phyloP scores from a whole-genome alignment of 2,888 invertebrate species.

The Ernsta delagoae region DNA sequence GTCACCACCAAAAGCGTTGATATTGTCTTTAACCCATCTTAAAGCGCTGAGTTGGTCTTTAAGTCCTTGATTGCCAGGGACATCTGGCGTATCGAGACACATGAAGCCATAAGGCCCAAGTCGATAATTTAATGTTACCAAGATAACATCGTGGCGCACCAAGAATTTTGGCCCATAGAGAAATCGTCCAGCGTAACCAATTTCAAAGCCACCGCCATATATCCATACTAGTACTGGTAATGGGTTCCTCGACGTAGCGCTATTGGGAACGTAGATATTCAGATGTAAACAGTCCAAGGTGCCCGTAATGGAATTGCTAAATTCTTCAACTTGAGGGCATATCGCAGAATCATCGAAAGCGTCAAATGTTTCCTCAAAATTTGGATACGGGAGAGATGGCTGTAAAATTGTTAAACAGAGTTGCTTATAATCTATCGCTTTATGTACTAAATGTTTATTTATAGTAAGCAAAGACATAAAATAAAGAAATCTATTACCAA shows the following conservation, averaged over 20 bases:
- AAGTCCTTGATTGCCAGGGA: conserved; percentile 49
- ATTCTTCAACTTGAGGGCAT: conserved; percentile 50
- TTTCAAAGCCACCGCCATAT: conserved; percentile 61
- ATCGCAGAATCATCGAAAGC: conserved; percentile 46
- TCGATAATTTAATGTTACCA: conserved; percentile 70
- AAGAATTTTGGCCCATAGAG: conserved; percentile 54
- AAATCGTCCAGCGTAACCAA: conserved; percentile 55
- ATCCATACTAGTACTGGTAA: conserved; percentile 66
- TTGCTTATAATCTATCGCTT: no score
- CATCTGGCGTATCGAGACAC: conserved; percentile 57
- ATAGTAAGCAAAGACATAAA: no score
- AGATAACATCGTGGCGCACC: conserved; percentile 51
- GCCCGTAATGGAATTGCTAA: conserved; percentile 52
- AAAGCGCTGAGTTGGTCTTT: conserved; percentile 51
- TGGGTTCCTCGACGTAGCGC: conserved; percentile 39
- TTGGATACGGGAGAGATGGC: conserved; percentile 40
- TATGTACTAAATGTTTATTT: no score
- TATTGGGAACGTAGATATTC: conserved; percentile 83
- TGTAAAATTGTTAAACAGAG: conserved; percentile 23
- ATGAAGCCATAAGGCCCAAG: conserved; percentile 52
- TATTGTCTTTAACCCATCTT: conserved; percentile 50
- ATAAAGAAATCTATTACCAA: no score
- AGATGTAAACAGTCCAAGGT: conserved; percentile 83
- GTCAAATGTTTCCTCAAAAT: conserved; percentile 43
- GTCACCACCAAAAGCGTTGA: no score